These are phyloP conservation scores for Pseudocheirus occidentalis DNA, from an alignment of 2,797 vertebrate genomes.

Conservation along the genomic window DNA sequence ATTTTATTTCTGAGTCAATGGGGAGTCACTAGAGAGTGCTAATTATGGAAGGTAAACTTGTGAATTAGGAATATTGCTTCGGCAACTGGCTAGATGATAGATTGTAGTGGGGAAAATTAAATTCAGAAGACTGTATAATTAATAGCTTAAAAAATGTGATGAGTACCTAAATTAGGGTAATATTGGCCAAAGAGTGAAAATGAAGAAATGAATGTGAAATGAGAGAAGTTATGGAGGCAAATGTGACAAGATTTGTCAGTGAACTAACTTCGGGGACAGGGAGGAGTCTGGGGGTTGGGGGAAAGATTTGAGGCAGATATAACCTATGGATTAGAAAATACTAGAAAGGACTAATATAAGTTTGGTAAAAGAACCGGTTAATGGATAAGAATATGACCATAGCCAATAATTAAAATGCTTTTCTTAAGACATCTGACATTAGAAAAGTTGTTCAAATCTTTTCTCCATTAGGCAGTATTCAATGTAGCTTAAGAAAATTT, in stretches of 20 bases:
- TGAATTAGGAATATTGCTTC: neutral
- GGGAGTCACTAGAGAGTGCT: neutral
- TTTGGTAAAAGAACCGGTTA: neutral
- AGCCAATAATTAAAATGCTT: neutral
- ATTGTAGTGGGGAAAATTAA: neutral
- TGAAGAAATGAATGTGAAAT: neutral
- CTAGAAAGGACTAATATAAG: neutral
- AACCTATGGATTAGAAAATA: neutral
- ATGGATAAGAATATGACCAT: neutral
- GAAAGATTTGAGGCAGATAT: neutral
- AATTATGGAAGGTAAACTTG: neutral
- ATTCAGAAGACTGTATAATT: neutral
- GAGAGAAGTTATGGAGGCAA: no score
- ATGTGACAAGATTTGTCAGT: no score
- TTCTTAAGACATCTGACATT: neutral
- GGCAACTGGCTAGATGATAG: neutral
- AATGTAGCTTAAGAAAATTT: neutral
- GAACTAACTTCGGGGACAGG: no score
- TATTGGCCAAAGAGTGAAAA: neutral
- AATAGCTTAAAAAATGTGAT: neutral
- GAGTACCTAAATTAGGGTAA: neutral
- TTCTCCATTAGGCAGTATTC: neutral
- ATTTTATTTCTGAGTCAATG: neutral
- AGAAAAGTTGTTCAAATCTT: neutral
- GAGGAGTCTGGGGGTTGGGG: no score